Base-by-base conservation (phyloP, 2,113 vertebrate genomes). In the Corythornis madagascariensis region DNA sequence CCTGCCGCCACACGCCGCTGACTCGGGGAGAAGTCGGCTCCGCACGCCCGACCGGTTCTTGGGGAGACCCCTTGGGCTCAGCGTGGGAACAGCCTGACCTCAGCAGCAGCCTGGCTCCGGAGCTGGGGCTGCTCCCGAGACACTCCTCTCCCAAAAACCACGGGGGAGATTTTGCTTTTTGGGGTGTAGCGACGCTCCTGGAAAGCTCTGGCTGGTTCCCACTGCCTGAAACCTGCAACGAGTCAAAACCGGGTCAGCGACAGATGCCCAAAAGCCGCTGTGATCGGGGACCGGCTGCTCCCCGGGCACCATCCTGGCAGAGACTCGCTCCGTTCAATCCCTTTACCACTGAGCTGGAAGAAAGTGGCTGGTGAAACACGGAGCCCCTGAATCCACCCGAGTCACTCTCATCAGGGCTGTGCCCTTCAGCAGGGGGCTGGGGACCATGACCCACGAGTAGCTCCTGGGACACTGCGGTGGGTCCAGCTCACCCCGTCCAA, bases 401-500 rank as follows among this genome's bases (percentile, higher is more conserved):
- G 55, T 56, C 53, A 16, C 53, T 22, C 47, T 48, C 19, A 11
- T 2, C 2, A 0, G 28, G 48, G 14, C 14, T 3, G 0, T 7
- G 11, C 42, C 48, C 50, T 21, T 2, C 19, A 21, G 0, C 1
- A 0, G 14, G 40, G 16, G 40, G 11, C 12, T 28, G 84, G 83
- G 63, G 13, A 16, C 5, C 1, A 5, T 29, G 33, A 17, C 33
- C 56, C 33, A 7, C 1, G n/a, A 45, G 38, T 29, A 69, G 20
- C 21, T 6, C 9, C 15, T 0, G 57, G 66, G 84, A 64, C 69
- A 4, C 8, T 0, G 2, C 1, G 1, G 0, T 0, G 3, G 13
- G 45, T 18, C 2, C 43, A 1, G 0, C 2, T 5, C 18, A 7
- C 22, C 2, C 16, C 0, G 1, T 3, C 33, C 0, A 1, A 3